Percentiles rank a stretch among this genome's conserved stretches.
phyloP scores from a whole-genome alignment of 2,797 vertebrate species.

The Oreortyx pictus region DNA sequence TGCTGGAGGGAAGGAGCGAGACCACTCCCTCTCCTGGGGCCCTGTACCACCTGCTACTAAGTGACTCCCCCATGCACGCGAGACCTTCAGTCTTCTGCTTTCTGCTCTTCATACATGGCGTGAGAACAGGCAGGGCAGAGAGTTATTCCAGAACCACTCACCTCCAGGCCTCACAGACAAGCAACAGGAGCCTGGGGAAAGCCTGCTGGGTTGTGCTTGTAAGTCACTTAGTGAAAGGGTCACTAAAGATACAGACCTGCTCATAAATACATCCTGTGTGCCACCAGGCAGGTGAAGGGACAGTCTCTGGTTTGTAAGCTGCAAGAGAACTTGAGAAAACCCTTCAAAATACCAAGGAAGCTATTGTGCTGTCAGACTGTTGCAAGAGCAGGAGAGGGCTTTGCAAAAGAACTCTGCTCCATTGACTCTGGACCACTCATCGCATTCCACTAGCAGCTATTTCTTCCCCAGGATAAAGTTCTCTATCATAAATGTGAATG shows the following conservation, averaged over 20 bases:
- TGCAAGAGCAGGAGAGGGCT: neutral
- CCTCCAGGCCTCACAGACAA: neutral
- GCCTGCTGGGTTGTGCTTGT: neutral
- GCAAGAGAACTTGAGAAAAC: neutral
- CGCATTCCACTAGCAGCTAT: neutral
- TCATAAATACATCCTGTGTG: no score
- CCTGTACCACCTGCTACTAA: neutral
- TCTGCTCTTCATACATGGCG: accelerated
- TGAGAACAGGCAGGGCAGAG: neutral
- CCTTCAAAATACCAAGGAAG: neutral
- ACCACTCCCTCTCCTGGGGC: neutral
- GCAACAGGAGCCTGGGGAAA: neutral
- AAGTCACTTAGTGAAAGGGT: neutral
- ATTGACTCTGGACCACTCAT: neutral
- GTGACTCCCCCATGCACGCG: neutral
- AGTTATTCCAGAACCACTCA: neutral
- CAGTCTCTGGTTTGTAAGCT: neutral
- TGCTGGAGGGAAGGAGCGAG: neutral
- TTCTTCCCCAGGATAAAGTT: neutral
- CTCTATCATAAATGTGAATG: neutral
- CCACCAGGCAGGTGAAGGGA: no score
- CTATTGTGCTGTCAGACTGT: neutral
- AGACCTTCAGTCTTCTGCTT: neutral
- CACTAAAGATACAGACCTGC: neutral
- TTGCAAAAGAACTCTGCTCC: neutral